A percentile compares a stretch with the other conserved stretches of the same genome.
These are phyloP conservation scores for Ictalurus furcatus DNA, from an alignment of 2,113 vertebrate genomes.

Conservation along the genomic window DNA sequence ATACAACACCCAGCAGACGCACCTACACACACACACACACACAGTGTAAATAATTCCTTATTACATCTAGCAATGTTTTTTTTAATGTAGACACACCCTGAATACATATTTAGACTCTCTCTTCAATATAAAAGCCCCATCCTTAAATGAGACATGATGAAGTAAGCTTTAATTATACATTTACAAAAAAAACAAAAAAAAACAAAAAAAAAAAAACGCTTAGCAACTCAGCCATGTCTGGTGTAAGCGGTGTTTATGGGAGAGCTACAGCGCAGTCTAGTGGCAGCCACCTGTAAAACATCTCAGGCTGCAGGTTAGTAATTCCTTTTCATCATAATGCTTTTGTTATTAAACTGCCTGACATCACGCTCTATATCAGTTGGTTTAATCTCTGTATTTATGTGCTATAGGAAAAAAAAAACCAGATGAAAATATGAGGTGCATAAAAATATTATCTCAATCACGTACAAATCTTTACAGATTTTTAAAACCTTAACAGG, in stretches of 20 bases:
- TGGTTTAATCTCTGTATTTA: not conserved
- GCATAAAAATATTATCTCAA: not conserved
- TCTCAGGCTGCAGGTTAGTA: not conserved
- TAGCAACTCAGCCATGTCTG: not conserved
- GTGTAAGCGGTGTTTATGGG: not conserved
- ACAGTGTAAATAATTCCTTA: slow-evolving; percentile 74
- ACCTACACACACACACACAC: slow-evolving; percentile 79
- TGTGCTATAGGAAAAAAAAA: not conserved
- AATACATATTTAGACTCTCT: not conserved
- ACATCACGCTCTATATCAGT: not conserved
- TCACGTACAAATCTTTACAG: no score
- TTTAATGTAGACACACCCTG: not conserved
- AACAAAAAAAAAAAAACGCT: not conserved
- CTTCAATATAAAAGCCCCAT: not conserved
- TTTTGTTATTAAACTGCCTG: not conserved
- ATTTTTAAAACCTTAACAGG: not conserved
- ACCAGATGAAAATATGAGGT: not conserved
- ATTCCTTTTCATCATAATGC: not conserved
- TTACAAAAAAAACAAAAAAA: not conserved
- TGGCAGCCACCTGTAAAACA: not conserved
- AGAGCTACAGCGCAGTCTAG: not conserved
- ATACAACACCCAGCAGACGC: slow-evolving; percentile 93
- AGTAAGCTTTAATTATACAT: not conserved
- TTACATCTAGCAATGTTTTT: not conserved
- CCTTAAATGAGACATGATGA: not conserved